Evolutionary conservation across 2,888 invertebrate species (phyloP), one percentile per base, ranked within the genome.

Genomic region (Drosophila koepferae): DNA sequence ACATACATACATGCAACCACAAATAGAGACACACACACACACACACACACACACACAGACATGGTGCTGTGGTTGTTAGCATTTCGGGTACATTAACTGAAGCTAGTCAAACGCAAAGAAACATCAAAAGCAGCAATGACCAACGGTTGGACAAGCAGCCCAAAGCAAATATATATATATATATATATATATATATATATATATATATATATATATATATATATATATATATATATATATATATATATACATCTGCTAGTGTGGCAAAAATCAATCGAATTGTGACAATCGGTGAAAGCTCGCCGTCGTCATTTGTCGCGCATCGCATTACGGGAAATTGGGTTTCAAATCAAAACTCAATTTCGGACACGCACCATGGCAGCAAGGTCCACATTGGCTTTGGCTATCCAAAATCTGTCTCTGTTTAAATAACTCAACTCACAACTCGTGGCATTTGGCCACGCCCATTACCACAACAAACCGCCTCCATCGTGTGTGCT

Each of bases 301-400:
- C 49, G 56, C 63, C 63, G 46, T 64, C 66, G 65, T 48, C 62
- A 58, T 64, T 64, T 73, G 76, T 67, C 49, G 60, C 72, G 72
- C 72, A 77, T 67, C 67, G 66, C 72, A 76, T 77, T 80, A 80
- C 63, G 64, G 59, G 51, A 77, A 77, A 77, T 80, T 77, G 77
- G 81, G 77, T 86, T 90, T 87, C 74, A 73, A 89, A 86, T 86
- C 88, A 86, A 90, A 86, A 86, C 90, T 86, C 88, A 88, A 90
- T 86, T 86, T 90, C 60, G 66, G 74, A 60, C 78, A 62, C 54
- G 69, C 61, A 49, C 31, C 63, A 18, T 34, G 41, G 58, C 46
- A 43, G 60, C 18, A 54, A 56, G 63, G 48, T 56, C 28, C 28
- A 28, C 60, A 56, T 2, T 36, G 20, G 55, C 20, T 28, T 46